Base-by-base conservation (phyloP, 2,888 invertebrate species). In the Orthosia cruda region DNA sequence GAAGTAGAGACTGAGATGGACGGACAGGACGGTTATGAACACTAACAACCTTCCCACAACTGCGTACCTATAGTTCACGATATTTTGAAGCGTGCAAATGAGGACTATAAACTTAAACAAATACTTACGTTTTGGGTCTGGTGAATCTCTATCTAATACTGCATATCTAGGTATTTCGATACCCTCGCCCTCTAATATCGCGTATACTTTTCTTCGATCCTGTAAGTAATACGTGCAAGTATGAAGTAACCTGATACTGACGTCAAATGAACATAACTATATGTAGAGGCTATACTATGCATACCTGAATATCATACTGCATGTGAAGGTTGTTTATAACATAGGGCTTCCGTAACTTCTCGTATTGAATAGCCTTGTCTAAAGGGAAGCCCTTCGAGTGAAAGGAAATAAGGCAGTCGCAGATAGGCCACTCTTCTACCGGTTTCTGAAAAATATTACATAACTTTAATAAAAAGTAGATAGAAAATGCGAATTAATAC, bases 131-230 rank as follows among this genome's bases (percentile, higher is more conserved):
- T 98, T 98, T 12, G 99, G 99, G 96, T 99, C 98, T 0, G 98
- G 97, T 3, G 99, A 99, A 92, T 99, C 99, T 92, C 99, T 97
- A 95, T 99, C 99, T 84, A 99, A 97, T 57, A 99, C 99, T 20
- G 99, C 99, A 97, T 99, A 99, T 84, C 99, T 97, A 18, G 99
- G 99, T 95, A 99, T 99, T 95, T 99, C 99, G 87, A 99, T 99
- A 58, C 99, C 99, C 94, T 99, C 99, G 80, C 98, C 97, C 91
- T 99, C 98, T 91, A 99, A 96, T 90, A 99, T 99, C 47, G 99
- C 98, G 95, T 99, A 99, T 4, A 99, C 99, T 95, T 98, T 98
- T 92, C 99, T 97, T 83, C 99, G 98, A 94, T 99, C 99, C 98
- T 99, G 94, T 83, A 93, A 91, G 61, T 62, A 77, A 76, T 73